Evolutionary conservation across 2,113 vertebrate genomes (phyloP).

Genomic region (Gavialis gangeticus): DNA sequence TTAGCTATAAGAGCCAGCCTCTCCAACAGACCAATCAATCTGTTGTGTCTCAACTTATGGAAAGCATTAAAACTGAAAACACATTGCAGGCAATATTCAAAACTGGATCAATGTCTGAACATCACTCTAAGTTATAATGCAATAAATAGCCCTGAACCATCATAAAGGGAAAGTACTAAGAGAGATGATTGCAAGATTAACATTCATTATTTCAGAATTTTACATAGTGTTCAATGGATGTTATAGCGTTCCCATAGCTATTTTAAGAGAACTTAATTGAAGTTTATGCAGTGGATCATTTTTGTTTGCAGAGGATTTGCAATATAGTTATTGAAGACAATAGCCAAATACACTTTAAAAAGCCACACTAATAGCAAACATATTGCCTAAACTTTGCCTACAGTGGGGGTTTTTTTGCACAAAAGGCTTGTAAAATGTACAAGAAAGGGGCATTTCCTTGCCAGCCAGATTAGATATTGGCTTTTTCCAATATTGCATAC

Average conservation of each 20-base stretch:
- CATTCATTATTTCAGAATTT: background rate
- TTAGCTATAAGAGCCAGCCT: background rate
- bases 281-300: background rate
- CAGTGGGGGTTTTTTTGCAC: background rate
- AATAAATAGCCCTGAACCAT: background rate
- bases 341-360: background rate
- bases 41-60: background rate
- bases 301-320: background rate
- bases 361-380: background rate
- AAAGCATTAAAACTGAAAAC: background rate
- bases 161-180: background rate
- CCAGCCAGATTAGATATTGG: background rate
- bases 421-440: background rate
- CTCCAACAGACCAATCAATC: background rate
- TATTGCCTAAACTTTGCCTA: background rate
- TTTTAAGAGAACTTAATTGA: background rate
- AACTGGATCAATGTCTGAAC: background rate
- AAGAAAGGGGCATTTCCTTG: background rate
- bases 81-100: background rate
- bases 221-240: background rate
- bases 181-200: background rate
- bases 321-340: background rate
- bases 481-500: background rate
- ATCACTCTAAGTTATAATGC: fast-evolving
- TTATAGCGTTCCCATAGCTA: background rate